These are phyloP conservation scores for Strigamia transsilvanica DNA, from an alignment of 2,888 invertebrate genomes.

Conservation along the genomic window DNA sequence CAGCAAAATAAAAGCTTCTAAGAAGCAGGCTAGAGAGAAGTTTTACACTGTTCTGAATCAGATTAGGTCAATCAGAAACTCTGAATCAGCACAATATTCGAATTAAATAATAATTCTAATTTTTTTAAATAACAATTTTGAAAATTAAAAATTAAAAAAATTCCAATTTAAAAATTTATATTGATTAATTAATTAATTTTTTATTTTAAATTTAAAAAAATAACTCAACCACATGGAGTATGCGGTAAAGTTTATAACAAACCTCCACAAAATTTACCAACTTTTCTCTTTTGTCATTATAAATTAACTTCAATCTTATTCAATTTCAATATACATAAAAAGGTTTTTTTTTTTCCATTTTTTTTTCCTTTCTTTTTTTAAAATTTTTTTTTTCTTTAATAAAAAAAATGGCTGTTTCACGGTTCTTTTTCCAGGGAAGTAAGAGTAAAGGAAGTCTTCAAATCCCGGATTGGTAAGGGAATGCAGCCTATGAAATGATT, in stretches of 20 bases:
- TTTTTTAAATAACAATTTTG: constrained; percentile 27
- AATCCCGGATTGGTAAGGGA: constrained; percentile 51
- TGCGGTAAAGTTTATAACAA: constrained; percentile 51
- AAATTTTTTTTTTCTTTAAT: constrained; percentile 30
- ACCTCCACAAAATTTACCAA: constrained; percentile 54
- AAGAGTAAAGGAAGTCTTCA: constrained; percentile 49
- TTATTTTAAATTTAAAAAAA: background rate
- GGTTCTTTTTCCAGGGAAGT: constrained; percentile 48
- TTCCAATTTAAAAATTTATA: constrained; percentile 15
- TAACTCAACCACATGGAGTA: constrained; percentile 53
- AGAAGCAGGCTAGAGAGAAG: constrained; percentile 46
- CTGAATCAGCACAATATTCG: constrained; percentile 24
- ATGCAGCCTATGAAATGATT: constrained; percentile 55
- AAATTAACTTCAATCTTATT: constrained; percentile 11
- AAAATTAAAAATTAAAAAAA: constrained; percentile 18
- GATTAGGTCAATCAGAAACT: background rate
- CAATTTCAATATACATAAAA: constrained; percentile 11
- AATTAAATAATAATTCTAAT: constrained; percentile 10
- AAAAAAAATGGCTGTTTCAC: constrained; percentile 45
- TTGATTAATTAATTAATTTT: constrained; percentile 21
- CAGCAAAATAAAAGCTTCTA: constrained; percentile 35
- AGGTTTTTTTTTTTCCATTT: background rate
- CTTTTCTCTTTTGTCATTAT: constrained; percentile 17
- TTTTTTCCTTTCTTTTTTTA: constrained; percentile 13
- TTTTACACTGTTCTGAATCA: constrained; percentile 34